A percentile compares a stretch with the other conserved stretches of the same genome.
Evolutionary conservation across 2,797 vertebrate species (phyloP).

Genomic region (Vultur gryphus): DNA sequence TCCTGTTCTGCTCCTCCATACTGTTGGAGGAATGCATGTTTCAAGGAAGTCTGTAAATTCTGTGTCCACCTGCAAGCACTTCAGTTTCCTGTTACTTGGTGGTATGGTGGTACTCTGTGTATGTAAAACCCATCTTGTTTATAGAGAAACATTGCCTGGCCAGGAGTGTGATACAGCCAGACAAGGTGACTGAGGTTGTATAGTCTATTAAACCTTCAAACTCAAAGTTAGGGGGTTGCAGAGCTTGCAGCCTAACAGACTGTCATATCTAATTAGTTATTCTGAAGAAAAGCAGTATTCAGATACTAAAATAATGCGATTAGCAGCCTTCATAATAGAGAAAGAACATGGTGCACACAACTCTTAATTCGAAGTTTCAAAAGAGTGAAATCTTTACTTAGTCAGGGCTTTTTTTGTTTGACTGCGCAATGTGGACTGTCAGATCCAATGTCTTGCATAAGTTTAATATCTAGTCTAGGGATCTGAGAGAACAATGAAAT

Average conservation of each 20-base stretch:
- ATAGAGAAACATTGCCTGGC: background rate
- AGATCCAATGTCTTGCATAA: constrained; percentile 20
- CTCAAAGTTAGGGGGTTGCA: background rate
- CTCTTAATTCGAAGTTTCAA: background rate
- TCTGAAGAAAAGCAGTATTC: background rate
- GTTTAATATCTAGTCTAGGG: background rate
- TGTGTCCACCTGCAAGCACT: background rate
- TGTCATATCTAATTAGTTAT: background rate
- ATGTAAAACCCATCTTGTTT: background rate
- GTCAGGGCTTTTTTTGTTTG: constrained; percentile 2
- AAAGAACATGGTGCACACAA: background rate
- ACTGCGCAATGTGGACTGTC: background rate
- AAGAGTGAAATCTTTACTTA: background rate
- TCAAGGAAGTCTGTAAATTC: background rate
- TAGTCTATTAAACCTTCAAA: background rate
- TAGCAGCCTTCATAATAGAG: background rate
- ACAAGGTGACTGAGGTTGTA: background rate
- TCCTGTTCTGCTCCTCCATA: background rate
- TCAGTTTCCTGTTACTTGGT: background rate
- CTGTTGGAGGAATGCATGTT: background rate
- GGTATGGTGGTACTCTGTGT: background rate
- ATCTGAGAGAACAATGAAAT: background rate
- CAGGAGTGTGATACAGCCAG: background rate
- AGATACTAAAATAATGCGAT: background rate
- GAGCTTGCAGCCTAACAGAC: background rate